Evolutionary conservation across 2,888 invertebrate species (phyloP), one percentile per base, ranked within the genome.

Genomic region (Apamea sordens): DNA sequence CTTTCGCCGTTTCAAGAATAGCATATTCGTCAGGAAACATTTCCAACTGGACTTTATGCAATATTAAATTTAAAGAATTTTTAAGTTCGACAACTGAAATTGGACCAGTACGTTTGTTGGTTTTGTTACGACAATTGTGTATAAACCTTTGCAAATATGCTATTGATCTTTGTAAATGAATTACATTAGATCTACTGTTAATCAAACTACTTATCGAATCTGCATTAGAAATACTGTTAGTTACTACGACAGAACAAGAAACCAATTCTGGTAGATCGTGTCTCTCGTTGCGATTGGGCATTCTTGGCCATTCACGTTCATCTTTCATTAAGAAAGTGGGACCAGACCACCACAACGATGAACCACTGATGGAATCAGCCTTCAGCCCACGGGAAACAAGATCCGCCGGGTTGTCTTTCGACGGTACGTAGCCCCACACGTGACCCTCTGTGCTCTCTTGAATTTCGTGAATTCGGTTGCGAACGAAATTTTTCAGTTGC

Each of bases 301-400:
- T 71, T 21, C 4, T 15, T n/a, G 41, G 71, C 59, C 70, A 70
- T 24, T 56, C n/a, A 11, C 32, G 56, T 56, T 53, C 68, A 50
- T 28, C 21, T 53, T 53, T 53, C 32, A 32, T 8, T 36, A 69
- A 28, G 53, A 56, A 71, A 21, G 70, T 28, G 21, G 56, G 36
- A 41, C 56, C 56, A 24, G n/a, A 56, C 70, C 70, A 59, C 70
- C 56, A 71, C 21, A 71, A 36, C 3, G 56, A 36, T 21, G 56
- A 24, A 56, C 32, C 36, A 56, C 71, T 71, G 71, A 71, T 71
- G 36, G 15, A 56, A 72, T 72, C 72, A 61, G 59, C 61, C n/a
- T 28, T 61, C n/a, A 44, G 41, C n/a, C 61, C 72, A 10, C 59
- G 59, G 41, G 72, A 72, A 21, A 44, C 41, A 53, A 41, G 41